Evolutionary conservation across 2,113 vertebrate species (phyloP), one percentile per base, ranked within the genome.

Genomic region (Speoplatyrhinus poulsoni): DNA sequence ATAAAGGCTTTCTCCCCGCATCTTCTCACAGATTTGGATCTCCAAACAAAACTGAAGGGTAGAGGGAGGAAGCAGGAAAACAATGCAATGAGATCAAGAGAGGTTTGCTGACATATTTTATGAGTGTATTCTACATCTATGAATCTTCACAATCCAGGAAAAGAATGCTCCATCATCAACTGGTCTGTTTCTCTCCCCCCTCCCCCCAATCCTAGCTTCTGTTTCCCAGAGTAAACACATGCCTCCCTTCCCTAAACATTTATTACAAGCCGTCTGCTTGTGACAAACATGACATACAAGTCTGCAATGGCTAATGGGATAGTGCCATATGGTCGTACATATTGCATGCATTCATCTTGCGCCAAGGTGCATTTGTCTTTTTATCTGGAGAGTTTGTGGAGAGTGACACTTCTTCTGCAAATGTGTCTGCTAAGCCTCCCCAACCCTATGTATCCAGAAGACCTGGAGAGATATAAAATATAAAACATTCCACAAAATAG

Each of bases 281-380:
- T 74, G 80, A 87, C 79, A 84, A 82, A 84, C 70, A 69, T 70
- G 77, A 83, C 73, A 77, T 76, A 75, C 65, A 71, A 80, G 52
- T 65, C 73, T 81, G 80, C 71, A 65, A 74, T 72, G 71, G 80
- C 78, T 84, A 83, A 83, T 88, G 73, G 76, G 72, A 83, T 58
- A 61, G 62, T 62, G 81, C 69, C 85, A 88, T 69, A 82, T 85
- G 82, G 80, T 67, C 70, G n/a, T 49, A 46, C 74, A 73, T 82
- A 83, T 83, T 86, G 71, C 67, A 55, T 0, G 0, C 73, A 84
- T 83, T 76, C 55, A 80, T 85, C 64, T 80, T 78, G 41, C 8
- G 10, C 54, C 47, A 54, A 74, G 46, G 64, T 60, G 7, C 67
- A 53, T 78, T 75, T 75, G 17, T 63, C 10, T 33, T 62, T 46